phyloP scores from a whole-genome alignment of 2,797 vertebrate species.

The Eutrigla gurnardus region DNA sequence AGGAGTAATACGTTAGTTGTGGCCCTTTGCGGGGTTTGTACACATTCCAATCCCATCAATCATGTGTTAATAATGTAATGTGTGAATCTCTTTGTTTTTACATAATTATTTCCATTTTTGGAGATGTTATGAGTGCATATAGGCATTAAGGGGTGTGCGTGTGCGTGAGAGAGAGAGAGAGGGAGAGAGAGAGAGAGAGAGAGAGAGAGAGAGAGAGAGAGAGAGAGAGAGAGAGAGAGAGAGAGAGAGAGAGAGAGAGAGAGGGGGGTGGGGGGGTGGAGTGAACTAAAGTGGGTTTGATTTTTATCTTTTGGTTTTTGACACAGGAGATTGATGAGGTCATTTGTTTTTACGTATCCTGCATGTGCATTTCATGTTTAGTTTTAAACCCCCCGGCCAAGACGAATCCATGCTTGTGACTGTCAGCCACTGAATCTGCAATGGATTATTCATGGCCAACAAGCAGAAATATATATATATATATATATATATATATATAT shows the following conservation, averaged over 20 bases:
- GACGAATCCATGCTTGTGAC: conserved; percentile 26
- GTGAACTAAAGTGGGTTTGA: background rate
- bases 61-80: conserved; percentile 21
- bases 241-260: no score
- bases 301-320: background rate
- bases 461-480: conserved; percentile 36
- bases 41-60: conserved; percentile 32
- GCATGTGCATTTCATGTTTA: background rate
- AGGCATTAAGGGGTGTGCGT: no score
- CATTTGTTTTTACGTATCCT: background rate
- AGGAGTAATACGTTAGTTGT: conserved; percentile 48
- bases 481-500: no score
- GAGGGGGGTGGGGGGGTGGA: no score
- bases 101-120: conserved; percentile 3
- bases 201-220: no score
- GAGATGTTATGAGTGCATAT: background rate
- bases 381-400: background rate
- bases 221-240: no score
- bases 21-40: conserved; percentile 59
- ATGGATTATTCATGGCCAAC: conserved; percentile 61
- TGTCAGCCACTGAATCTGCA: conserved; percentile 20
- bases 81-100: conserved; percentile 36
- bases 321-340: background rate
- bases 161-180: no score
- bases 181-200: no score